phyloP scores from a whole-genome alignment of 2,113 vertebrate species.

The Elaphurus davidianus region DNA sequence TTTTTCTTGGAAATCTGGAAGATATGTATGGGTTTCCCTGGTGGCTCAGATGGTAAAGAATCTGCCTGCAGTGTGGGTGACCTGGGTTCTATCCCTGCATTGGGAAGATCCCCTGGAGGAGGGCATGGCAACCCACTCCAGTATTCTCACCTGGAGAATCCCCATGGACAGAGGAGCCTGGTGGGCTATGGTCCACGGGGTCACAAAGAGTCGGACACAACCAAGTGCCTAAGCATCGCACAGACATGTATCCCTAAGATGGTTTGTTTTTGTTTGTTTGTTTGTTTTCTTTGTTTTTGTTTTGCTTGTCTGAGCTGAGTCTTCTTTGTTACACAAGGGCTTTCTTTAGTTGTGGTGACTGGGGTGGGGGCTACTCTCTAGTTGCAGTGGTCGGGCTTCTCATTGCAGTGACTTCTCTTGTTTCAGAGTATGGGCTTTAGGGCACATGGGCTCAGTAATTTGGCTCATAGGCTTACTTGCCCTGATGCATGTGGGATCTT shows the following conservation, averaged over 20 bases:
- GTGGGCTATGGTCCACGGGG: not conserved
- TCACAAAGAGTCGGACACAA: not conserved
- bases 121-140: not conserved
- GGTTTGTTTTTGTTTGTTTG: not conserved
- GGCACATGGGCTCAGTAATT: not conserved
- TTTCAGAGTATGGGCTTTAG: not conserved
- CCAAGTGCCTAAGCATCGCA: not conserved
- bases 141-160: not conserved
- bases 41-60: not conserved
- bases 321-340: not conserved
- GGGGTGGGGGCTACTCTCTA: not conserved
- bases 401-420: not conserved
- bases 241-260: not conserved
- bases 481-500: not conserved
- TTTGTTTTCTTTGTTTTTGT: not conserved
- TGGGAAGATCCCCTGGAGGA: not conserved
- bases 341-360: not conserved
- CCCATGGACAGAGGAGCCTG: not conserved
- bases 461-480: not conserved
- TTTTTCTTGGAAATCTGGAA: not conserved
- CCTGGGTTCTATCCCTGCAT: not conserved
- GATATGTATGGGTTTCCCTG: not conserved
- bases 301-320: not conserved
- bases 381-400: not conserved
- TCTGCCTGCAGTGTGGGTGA: not conserved